phyloP scores from a whole-genome alignment of 2,888 invertebrate genomes.

The Orthonychiurus folsomi region DNA sequence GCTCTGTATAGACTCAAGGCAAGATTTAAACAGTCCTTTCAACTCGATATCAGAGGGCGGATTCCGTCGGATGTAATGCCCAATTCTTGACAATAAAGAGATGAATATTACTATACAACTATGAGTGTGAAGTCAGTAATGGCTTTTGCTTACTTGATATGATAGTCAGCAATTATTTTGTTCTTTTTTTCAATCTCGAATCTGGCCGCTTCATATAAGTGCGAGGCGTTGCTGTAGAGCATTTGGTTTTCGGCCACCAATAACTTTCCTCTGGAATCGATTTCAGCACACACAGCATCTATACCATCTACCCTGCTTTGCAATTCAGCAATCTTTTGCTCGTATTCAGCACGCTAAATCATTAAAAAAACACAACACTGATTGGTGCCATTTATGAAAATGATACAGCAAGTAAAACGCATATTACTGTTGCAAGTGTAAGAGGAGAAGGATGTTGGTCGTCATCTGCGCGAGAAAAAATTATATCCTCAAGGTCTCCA shows the following conservation, averaged over 20 bases:
- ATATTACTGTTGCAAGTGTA: background rate
- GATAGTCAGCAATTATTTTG: background rate
- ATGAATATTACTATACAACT: too few species aligned
- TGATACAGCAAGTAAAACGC: too few species aligned
- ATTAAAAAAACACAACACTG: conserved; percentile 3
- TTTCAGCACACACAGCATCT: too few species aligned
- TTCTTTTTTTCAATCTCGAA: conserved; percentile 1
- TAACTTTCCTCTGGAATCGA: background rate
- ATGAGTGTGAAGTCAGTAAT: too few species aligned
- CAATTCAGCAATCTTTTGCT: background rate
- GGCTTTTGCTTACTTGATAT: too few species aligned
- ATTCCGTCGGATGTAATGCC: too few species aligned
- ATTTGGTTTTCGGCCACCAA: background rate
- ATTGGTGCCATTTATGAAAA: background rate
- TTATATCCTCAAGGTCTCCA: background rate
- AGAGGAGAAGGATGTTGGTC: background rate
- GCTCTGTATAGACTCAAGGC: too few species aligned
- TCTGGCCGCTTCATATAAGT: conserved; percentile 2
- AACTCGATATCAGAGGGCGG: too few species aligned
- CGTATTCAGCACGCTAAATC: background rate
- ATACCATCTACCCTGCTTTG: background rate
- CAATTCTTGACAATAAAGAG: too few species aligned
- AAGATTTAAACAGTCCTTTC: too few species aligned
- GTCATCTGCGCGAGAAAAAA: too few species aligned
- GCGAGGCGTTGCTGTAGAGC: background rate